Conservation (phyloP, 2,113 vertebrate species). For the Coregonus clupeaformis region DNA sequence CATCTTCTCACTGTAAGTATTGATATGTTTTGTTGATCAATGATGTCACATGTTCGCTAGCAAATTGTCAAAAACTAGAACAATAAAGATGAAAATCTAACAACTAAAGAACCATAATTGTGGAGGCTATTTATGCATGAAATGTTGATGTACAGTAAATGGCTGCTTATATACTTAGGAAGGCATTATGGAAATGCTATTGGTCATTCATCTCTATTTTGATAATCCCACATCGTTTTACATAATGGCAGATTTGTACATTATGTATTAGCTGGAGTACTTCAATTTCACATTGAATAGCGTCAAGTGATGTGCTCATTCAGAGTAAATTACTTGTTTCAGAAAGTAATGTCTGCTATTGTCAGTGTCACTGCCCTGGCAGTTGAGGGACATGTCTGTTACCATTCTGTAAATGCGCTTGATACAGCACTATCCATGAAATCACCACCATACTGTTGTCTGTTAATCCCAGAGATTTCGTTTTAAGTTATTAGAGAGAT, state of each 20-base stretch:
- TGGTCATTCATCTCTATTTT: conserved; percentile 57
- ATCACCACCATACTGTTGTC: conserved; percentile 60
- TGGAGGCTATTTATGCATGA: conserved; percentile 35
- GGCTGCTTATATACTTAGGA: background rate
- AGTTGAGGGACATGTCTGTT: background rate
- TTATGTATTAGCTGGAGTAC: conserved; percentile 4
- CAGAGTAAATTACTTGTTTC: background rate
- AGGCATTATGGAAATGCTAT: conserved; percentile 19
- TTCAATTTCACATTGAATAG: background rate
- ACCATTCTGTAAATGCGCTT: background rate
- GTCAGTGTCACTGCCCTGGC: background rate
- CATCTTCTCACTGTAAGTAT: conserved; percentile 57
- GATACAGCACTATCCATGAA: conserved; percentile 38
- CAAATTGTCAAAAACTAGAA: conserved; percentile 68
- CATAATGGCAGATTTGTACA: conserved; percentile 50
- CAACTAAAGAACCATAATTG: conserved; percentile 51
- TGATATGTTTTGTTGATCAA: conserved; percentile 65
- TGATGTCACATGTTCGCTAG: conserved; percentile 72
- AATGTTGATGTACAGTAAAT: conserved; percentile 4
- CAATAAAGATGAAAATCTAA: conserved; percentile 67
- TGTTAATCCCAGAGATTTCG: conserved; percentile 63
- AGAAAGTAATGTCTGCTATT: background rate
- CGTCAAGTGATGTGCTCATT: background rate
- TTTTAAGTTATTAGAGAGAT: conserved; percentile 67
- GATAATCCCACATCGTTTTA: conserved; percentile 66